Base-by-base conservation (phyloP, 2,888 invertebrate species). In the Theodoxus fluviatilis region DNA sequence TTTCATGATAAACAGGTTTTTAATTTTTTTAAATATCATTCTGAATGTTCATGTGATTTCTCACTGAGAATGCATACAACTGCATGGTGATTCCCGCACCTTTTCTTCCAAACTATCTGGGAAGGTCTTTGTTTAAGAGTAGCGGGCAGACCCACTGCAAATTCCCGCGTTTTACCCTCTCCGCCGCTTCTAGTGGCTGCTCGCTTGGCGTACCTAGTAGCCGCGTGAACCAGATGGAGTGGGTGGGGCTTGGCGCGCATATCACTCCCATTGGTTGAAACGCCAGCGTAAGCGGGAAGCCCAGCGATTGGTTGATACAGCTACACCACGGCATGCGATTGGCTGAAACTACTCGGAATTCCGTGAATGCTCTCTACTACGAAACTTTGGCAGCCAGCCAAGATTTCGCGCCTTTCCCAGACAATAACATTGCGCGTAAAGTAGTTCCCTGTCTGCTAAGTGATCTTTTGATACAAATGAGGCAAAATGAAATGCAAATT, bases 211-310 rank as follows among this genome's bases (percentile, higher is more conserved):
- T 43, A 72, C 72, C 40, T 15, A 63, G 49, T 69, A 61, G 49
- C 67, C 67, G 67, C 52, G 25, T 67, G 52, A 61, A 69, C 67
- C 47, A 37, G 59, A 35, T 33, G 65, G n/a, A n/a, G 28, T 66
- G 40, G 35, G 61, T 49, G 67, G 61, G 69, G 40, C 37, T 40
- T 35, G 35, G 40, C 47, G 15, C 2, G 31, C 25, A 67, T 59
- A 67, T n/a, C 18, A n/a, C 40, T 35, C 3, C 43, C 38, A 72
- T 72, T 72, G 72, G 72, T 47, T 37, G 55, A 9, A 1, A 59
- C n/a, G 55, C 68, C 66, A 52, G 63, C 55, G 68, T 74, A 76
- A 72, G 80, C 78, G 79, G 78, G 79, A 80, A 79, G 59, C 47
- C 43, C 68, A 49, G 18, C 74, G 75, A 80, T 80, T 80, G 79